phyloP scores from a whole-genome alignment of 2,113 vertebrate species.

The Lasiurus borealis region DNA sequence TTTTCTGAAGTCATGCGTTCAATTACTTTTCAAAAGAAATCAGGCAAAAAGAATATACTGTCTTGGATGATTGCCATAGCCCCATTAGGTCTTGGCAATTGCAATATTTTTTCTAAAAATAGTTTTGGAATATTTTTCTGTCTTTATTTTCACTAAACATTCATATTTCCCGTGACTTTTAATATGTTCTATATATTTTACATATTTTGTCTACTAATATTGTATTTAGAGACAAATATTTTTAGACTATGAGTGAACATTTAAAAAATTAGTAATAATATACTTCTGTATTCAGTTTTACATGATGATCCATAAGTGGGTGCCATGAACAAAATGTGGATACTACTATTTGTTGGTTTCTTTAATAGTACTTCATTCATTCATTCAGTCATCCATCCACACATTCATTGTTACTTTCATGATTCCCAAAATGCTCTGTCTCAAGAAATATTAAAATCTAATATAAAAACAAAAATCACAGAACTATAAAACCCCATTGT shows the following conservation, averaged over 20 bases:
- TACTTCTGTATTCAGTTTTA: background rate
- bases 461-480: background rate
- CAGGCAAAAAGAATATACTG: background rate
- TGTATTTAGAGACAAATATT: slow-evolving; percentile 5
- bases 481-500: background rate
- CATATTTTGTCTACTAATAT: too few relatives aligned
- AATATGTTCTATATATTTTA: background rate
- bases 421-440: background rate
- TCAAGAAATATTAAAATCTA: slow-evolving; percentile 41
- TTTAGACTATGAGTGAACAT: background rate
- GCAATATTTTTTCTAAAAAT: background rate
- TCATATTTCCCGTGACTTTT: background rate
- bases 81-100: background rate
- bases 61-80: too few relatives aligned
- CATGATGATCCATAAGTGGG: background rate
- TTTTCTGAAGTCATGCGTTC: background rate
- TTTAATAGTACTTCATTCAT: background rate
- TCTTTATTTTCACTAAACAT: background rate
- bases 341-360: background rate
- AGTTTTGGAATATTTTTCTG: background rate
- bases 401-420: background rate
- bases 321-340: background rate
- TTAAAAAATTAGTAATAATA: background rate
- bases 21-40: slow-evolving; percentile 7
- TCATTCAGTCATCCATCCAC: background rate